Percentiles rank a stretch among this genome's conserved stretches.
Evolutionary conservation across 2,888 invertebrate genomes (phyloP).

Genomic region (Brachyptera putata): DNA sequence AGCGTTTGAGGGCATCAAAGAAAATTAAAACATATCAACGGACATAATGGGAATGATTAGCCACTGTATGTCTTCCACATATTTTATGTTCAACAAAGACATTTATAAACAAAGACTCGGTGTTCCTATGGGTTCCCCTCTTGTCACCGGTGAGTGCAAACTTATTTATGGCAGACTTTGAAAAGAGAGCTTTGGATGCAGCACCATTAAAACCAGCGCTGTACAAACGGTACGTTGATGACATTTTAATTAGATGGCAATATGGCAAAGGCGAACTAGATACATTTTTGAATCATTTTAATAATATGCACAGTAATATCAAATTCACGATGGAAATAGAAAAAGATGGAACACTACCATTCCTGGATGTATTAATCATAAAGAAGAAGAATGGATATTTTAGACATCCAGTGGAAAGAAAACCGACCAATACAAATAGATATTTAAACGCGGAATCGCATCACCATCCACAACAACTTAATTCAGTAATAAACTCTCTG

Average conservation of each 20-base stretch:
- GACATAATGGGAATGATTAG: background rate
- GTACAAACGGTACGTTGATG: background rate
- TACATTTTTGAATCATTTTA: background rate
- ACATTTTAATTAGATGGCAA: background rate
- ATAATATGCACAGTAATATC: background rate
- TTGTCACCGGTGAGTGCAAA: background rate
- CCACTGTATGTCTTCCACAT: background rate
- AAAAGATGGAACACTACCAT: background rate
- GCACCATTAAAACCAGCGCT: background rate
- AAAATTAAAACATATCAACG: background rate
- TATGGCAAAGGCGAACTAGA: conserved; percentile 1
- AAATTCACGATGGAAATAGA: conserved; percentile 16
- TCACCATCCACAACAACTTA: background rate
- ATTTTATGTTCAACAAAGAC: background rate
- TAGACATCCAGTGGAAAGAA: background rate
- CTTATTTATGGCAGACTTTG: background rate
- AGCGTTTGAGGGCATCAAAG: background rate
- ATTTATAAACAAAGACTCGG: background rate
- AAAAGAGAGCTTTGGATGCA: background rate
- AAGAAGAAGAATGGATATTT: background rate
- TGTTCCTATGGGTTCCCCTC: background rate
- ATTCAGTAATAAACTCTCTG: background rate
- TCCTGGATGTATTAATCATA: background rate
- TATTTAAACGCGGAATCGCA: background rate
- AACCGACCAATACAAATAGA: background rate